A percentile compares a stretch with the other conserved stretches of the same genome.
Evolutionary conservation across 1,140 invertebrate species (phyloP).

Genomic region (Drosophila ironensis): DNA sequence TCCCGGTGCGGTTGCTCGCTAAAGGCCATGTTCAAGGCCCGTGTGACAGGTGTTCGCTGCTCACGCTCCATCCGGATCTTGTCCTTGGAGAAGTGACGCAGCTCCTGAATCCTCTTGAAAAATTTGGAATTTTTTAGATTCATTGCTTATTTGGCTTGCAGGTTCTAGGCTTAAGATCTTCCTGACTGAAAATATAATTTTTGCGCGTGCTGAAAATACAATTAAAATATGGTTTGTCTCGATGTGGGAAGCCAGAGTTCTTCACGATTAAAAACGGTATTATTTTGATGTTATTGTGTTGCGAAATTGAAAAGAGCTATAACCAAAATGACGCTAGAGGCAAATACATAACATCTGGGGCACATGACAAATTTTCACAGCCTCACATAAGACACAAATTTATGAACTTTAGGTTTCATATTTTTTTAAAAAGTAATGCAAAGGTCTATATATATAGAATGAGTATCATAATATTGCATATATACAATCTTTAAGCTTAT

Average conservation of each 20-base stretch:
- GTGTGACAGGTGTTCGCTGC: conserved; percentile 24
- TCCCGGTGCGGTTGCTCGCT: conserved; percentile 38
- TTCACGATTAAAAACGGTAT: conserved; percentile 32
- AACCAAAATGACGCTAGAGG: conserved; percentile 51
- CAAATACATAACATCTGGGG: conserved; percentile 21
- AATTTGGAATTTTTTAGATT: conserved; percentile 82
- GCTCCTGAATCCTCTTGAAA: conserved; percentile 74
- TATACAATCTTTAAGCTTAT: too few relatives aligned
- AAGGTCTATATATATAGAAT: too few relatives aligned
- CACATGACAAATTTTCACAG: too few relatives aligned
- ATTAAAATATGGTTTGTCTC: conserved; percentile 5
- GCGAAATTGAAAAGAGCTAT: conserved; percentile 15
- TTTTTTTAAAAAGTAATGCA: background rate
- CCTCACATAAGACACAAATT: too few relatives aligned
- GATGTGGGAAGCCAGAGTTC: conserved; percentile 10
- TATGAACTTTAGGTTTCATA: too few relatives aligned
- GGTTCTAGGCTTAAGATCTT: background rate
- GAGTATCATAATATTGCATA: too few relatives aligned
- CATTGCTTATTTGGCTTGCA: conserved; percentile 41
- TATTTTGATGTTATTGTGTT: conserved; percentile 41
- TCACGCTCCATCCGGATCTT: conserved; percentile 62
- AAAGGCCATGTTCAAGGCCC: conserved; percentile 54
- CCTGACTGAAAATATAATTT: conserved; percentile 28
- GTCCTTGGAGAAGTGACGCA: conserved; percentile 69
- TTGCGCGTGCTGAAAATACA: conserved; percentile 23